phyloP scores from a whole-genome alignment of 2,888 invertebrate species.

The Cerastis rubricosa region DNA sequence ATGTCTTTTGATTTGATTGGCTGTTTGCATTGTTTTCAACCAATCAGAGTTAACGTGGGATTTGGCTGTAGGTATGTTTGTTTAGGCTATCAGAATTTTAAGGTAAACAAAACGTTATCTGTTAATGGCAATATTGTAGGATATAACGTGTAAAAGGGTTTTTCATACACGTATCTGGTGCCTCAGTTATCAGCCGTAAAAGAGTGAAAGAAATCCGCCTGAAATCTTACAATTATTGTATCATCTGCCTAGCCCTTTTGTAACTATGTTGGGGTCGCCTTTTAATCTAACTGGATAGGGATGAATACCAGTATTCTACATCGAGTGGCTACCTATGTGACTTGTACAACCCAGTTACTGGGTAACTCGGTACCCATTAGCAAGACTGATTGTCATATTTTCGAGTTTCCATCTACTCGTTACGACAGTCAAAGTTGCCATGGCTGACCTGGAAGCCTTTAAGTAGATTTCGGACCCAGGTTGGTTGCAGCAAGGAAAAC shows the following conservation, averaged over 20 bases:
- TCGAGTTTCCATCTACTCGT: neutral
- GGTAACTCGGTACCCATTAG: neutral
- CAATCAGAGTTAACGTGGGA: slow-evolving; percentile 18
- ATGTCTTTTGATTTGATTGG: slow-evolving; percentile 26
- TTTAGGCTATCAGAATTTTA: slow-evolving; percentile 38
- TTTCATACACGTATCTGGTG: neutral
- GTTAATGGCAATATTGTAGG: neutral
- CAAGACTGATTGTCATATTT: neutral
- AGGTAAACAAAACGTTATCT: slow-evolving; percentile 36
- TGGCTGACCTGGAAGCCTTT: no score
- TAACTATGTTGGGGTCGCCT: neutral
- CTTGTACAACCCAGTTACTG: no score
- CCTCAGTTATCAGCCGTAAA: neutral
- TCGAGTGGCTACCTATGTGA: neutral
- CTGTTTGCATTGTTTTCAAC: neutral
- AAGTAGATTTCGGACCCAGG: no score
- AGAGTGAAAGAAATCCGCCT: neutral
- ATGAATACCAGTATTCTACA: neutral
- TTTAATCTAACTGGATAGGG: neutral
- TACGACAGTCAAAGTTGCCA: neutral
- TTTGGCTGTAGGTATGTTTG: slow-evolving; percentile 25
- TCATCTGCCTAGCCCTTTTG: neutral
- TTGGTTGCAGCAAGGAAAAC: no score
- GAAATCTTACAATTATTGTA: neutral
- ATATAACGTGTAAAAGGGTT: slow-evolving; percentile 8